Evolutionary conservation across 1,140 invertebrate genomes (phyloP).

Genomic region (Drosophila elegans): DNA sequence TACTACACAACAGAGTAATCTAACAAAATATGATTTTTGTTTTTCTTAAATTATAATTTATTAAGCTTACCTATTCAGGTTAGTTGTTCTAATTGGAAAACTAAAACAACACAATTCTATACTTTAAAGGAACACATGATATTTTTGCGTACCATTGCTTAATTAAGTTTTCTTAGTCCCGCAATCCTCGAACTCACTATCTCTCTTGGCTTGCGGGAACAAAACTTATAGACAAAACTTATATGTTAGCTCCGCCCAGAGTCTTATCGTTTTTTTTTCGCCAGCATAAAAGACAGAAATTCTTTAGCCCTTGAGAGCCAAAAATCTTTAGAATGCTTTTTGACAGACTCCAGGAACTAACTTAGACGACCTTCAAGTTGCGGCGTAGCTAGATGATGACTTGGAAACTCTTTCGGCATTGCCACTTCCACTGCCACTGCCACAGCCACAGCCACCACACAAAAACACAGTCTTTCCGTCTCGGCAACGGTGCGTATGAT

Average conservation of each 20-base stretch:
- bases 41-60: no score
- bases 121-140: no score
- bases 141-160: no score
- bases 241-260: constrained; percentile 10
- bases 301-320: constrained; percentile 29
- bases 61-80: no score
- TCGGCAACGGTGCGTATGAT: constrained; percentile 60
- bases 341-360: constrained; percentile 45
- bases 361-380: constrained; percentile 52
- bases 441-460: constrained; percentile 7
- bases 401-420: constrained; percentile 35
- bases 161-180: neutral
- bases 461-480: constrained; percentile 6
- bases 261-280: constrained; percentile 25
- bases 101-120: no score
- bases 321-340: constrained; percentile 47
- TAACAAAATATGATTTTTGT: no score
- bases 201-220: neutral
- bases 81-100: no score
- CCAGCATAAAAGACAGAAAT: constrained; percentile 22
- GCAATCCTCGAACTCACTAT: neutral
- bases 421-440: constrained; percentile 1
- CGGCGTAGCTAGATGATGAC: constrained; percentile 36
- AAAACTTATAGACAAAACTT: constrained; percentile 13
- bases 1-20: no score